Conservation (phyloP, 2,888 invertebrate species). For the Chrysolina haemoptera region DNA sequence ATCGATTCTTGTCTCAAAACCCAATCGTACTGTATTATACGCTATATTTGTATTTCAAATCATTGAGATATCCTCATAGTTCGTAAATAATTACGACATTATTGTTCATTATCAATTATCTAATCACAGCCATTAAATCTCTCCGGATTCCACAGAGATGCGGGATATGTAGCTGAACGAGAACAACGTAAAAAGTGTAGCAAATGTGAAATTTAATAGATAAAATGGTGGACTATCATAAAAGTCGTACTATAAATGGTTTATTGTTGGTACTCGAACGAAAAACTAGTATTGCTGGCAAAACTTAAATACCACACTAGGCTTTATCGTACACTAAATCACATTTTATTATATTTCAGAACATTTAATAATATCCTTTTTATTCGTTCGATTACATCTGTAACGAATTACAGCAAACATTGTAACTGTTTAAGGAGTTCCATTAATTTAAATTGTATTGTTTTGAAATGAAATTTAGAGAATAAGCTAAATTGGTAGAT, state of each 20-base stretch:
- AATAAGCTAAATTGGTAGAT: constrained; percentile 46
- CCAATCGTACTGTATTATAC: too few relatives aligned
- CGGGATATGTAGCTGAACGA: constrained; percentile 26
- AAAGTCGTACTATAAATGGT: constrained; percentile 53
- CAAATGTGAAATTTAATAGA: constrained; percentile 49
- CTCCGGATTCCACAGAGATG: constrained; percentile 25
- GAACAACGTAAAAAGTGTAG: constrained; percentile 39
- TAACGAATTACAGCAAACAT: constrained; percentile 45
- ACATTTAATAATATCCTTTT: constrained; percentile 48
- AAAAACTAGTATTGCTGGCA: constrained; percentile 49
- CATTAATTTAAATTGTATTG: constrained; percentile 45
- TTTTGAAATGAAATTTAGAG: constrained; percentile 45
- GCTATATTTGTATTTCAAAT: background rate
- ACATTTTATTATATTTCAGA: constrained; percentile 53
- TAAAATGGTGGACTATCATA: constrained; percentile 50
- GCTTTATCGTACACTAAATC: constrained; percentile 53
- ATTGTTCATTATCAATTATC: constrained; percentile 38
- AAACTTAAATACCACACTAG: constrained; percentile 48
- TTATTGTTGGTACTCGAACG: constrained; percentile 45
- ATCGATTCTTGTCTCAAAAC: too few relatives aligned
- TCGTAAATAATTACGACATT: constrained; percentile 28
- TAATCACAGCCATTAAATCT: constrained; percentile 32
- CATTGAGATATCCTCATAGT: constrained; percentile 21
- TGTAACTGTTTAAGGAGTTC: constrained; percentile 38
- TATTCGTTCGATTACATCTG: constrained; percentile 43